Percentiles rank a stretch among this genome's conserved stretches.
phyloP scores from a whole-genome alignment of 2,113 vertebrate genomes.

The Furnarius figulus region DNA sequence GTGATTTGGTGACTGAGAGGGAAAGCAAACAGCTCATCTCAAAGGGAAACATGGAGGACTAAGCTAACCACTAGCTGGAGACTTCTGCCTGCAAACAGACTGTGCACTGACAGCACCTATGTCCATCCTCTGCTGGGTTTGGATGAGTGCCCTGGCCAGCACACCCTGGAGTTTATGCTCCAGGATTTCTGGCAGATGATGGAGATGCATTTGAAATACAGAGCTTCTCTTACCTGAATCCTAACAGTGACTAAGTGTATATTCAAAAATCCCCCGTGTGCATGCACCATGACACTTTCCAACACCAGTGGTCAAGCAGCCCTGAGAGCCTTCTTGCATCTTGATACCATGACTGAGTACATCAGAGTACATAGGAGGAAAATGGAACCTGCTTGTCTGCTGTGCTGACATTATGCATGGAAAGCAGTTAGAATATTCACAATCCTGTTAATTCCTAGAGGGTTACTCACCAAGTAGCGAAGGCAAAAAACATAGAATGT shows the following conservation, averaged over 20 bases:
- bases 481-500: background rate
- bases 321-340: background rate
- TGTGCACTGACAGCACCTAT: background rate
- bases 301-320: background rate
- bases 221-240: background rate
- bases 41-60: background rate
- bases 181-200: background rate
- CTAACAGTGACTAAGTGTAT: background rate
- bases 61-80: background rate
- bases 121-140: background rate
- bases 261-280: background rate
- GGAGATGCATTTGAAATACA: background rate
- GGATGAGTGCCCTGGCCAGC: background rate
- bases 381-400: background rate
- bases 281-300: fast-evolving
- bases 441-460: background rate
- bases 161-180: background rate
- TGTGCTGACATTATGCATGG: background rate
- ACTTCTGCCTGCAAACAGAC: background rate
- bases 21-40: background rate
- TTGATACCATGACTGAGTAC: background rate
- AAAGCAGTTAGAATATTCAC: background rate
- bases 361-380: background rate
- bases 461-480: background rate
- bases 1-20: background rate